Base-by-base conservation (phyloP, 2,888 invertebrate species). In the Thera obeliscata region DNA sequence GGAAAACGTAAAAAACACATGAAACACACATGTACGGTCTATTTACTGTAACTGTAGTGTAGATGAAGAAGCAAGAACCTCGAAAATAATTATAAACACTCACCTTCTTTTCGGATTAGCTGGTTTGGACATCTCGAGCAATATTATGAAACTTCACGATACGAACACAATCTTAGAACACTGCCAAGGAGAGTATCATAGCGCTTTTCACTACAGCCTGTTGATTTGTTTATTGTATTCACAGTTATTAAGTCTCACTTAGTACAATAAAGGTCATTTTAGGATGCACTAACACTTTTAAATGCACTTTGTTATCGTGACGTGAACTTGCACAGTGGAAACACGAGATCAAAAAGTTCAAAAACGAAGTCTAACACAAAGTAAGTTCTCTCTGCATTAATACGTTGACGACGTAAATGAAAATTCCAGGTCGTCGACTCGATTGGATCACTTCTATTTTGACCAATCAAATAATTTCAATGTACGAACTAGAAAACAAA, bases 21-120 rank as follows among this genome's bases (percentile, higher is more conserved):
- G 12, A 65, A 72, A 61, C 41, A 50, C 54, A 61, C 52, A 50
- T 67, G 61, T 54, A 50, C 36, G 60, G 56, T 46, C n/a, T 3
- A 62, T 38, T 22, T n/a, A 50, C 38, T n/a, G 43, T 56, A 59
- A 41, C 59, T 11, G 56, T 35, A 3, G 55, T 56, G 22, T 64
- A 76, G 68, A 71, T 71, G 75, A 74, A 50, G 64, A 62, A 43
- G 54, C 35, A 58, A 56, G 52, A 59, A 64, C 62, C 65, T 65
- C 11, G 55, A 67, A 76, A 77, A 70, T 64, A 77, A 76, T 79
- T 75, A 56, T 68, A 70, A 70, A 46, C 66, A 80, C 86, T 94
- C 89, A 96, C 96, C 96, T 95, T 88, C 96, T 94, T 90, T 96
- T 96, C 84, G 96, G 96, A 91, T 95, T 96, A 75, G 95, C 93